Evolutionary conservation across 2,797 vertebrate species (phyloP).

Genomic region (Neopelma chrysocephalum): DNA sequence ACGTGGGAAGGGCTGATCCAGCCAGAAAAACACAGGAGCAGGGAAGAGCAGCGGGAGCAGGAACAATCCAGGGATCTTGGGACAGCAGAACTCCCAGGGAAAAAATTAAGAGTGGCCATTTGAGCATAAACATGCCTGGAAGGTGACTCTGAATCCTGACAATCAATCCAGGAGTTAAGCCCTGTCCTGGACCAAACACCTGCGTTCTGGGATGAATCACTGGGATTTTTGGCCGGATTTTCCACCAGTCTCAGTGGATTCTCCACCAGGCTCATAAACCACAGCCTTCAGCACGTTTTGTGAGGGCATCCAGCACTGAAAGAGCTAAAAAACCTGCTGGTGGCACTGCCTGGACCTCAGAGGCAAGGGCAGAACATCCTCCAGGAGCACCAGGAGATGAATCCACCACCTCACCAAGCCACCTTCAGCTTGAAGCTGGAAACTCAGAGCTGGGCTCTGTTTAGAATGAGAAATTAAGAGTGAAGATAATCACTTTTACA

Average conservation of each 20-base stretch:
- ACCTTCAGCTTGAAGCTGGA: neutral
- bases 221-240: neutral
- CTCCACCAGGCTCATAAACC: neutral
- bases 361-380: neutral
- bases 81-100: neutral
- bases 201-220: neutral
- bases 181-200: neutral
- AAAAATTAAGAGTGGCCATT: fast-evolving
- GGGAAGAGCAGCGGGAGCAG: neutral
- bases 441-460: neutral
- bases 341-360: neutral
- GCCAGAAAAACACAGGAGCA: fast-evolving
- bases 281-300: neutral
- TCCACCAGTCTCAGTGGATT: neutral
- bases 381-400: too few relatives aligned
- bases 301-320: neutral
- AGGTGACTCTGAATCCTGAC: neutral
- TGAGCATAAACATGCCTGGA: neutral
- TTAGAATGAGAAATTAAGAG: neutral
- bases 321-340: neutral
- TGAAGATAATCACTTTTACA: neutral
- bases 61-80: neutral
- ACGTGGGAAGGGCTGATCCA: fast-evolving
- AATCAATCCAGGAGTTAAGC: neutral
- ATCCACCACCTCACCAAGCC: neutral